phyloP scores from a whole-genome alignment of 2,888 invertebrate genomes.

The Digitonthophagus gazella region DNA sequence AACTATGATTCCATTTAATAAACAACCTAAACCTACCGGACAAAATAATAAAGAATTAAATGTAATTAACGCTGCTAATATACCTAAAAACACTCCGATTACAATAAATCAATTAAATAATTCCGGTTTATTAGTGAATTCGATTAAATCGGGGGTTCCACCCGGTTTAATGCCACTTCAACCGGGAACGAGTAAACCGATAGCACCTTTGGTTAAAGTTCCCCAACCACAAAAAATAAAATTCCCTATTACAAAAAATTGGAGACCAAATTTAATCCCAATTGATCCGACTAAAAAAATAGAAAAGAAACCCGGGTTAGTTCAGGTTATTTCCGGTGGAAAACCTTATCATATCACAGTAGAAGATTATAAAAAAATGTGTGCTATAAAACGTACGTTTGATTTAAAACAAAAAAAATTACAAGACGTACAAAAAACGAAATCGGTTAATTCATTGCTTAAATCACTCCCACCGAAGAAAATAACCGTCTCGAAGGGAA shows the following conservation, averaged over 20 bases:
- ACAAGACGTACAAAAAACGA: slow-evolving; percentile 55
- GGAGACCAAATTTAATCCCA: slow-evolving; percentile 71
- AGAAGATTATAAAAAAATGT: slow-evolving; percentile 78
- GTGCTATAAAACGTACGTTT: slow-evolving; percentile 64
- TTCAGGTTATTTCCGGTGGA: slow-evolving; percentile 76
- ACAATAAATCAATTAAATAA: slow-evolving; percentile 41
- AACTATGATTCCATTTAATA: slow-evolving; percentile 45
- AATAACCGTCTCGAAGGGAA: slow-evolving; percentile 42
- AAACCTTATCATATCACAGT: slow-evolving; percentile 76
- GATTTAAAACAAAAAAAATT: slow-evolving; percentile 55
- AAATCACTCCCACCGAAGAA: slow-evolving; percentile 42
- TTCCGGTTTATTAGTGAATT: slow-evolving; percentile 24
- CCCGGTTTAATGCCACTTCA: slow-evolving; percentile 49
- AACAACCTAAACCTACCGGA: slow-evolving; percentile 27
- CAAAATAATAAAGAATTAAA: slow-evolving; percentile 27
- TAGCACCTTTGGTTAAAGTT: slow-evolving; percentile 38
- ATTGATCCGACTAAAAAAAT: slow-evolving; percentile 51
- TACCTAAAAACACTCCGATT: slow-evolving; percentile 46
- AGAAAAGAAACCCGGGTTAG: slow-evolving; percentile 56
- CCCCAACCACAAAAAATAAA: slow-evolving; percentile 50
- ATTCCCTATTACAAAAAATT: slow-evolving; percentile 61
- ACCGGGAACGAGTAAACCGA: slow-evolving; percentile 42
- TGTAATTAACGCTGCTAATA: slow-evolving; percentile 44
- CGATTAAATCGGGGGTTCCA: slow-evolving; percentile 35
- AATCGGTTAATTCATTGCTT: slow-evolving; percentile 37